phyloP scores from a whole-genome alignment of 2,888 invertebrate genomes.

The Mimas tiliae region DNA sequence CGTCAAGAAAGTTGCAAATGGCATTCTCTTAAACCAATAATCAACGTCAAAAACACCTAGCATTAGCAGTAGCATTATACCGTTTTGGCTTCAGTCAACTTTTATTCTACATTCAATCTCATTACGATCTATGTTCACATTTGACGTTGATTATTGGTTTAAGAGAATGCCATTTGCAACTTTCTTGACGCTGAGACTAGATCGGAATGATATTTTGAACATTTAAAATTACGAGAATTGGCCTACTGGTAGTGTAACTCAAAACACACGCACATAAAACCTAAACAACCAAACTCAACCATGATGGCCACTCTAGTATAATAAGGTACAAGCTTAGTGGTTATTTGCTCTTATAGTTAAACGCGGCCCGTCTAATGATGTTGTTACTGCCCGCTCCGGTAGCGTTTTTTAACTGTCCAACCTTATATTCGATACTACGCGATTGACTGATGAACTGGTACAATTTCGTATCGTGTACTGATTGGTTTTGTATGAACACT shows the following conservation, averaged over 20 bases:
- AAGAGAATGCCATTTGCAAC: too few relatives aligned
- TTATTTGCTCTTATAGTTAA: constrained; percentile 68
- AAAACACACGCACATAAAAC: constrained; percentile 16
- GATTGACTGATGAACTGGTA: constrained; percentile 27
- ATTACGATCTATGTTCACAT: too few relatives aligned
- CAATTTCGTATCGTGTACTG: constrained; percentile 1
- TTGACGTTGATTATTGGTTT: too few relatives aligned
- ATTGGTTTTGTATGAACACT: constrained; percentile 15
- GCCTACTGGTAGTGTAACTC: background rate
- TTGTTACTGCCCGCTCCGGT: constrained; percentile 60
- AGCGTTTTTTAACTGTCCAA: constrained; percentile 74
- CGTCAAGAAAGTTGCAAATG: too few relatives aligned
- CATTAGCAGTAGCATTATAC: too few relatives aligned
- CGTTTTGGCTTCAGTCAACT: too few relatives aligned
- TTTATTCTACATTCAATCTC: too few relatives aligned
- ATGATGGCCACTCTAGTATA: constrained; percentile 25
- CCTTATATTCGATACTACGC: constrained; percentile 26
- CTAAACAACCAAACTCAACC: background rate
- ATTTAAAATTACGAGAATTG: too few relatives aligned
- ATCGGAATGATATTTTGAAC: too few relatives aligned
- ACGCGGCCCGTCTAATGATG: constrained; percentile 66
- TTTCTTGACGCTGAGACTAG: too few relatives aligned
- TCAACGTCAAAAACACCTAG: too few relatives aligned
- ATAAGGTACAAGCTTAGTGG: constrained; percentile 69
- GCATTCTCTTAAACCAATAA: too few relatives aligned